Evolutionary conservation across 2,888 invertebrate species (phyloP).

Genomic region (Drosophila planitibia): DNA sequence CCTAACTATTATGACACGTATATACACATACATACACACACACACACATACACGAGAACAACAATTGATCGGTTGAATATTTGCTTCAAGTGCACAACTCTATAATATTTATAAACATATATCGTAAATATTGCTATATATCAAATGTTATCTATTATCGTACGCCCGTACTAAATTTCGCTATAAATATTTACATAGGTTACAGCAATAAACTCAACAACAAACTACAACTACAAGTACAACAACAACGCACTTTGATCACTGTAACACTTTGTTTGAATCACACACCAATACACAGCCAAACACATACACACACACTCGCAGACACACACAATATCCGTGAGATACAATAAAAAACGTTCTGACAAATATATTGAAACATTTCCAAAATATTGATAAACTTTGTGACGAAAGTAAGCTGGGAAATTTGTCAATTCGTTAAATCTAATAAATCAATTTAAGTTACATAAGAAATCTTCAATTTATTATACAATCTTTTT

Average conservation of each 20-base stretch:
- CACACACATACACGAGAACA: slow-evolving; percentile 25
- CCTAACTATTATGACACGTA: slow-evolving; percentile 56
- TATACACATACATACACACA: slow-evolving; percentile 44
- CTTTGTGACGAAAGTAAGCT: slow-evolving; percentile 10
- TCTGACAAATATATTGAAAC: not conserved
- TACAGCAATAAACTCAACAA: slow-evolving; percentile 58
- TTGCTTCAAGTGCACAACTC: slow-evolving; percentile 72
- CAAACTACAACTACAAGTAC: slow-evolving; percentile 40
- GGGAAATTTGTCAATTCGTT: not conserved
- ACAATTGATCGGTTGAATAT: slow-evolving; percentile 66
- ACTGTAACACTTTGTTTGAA: slow-evolving; percentile 72
- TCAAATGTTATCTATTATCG: slow-evolving; percentile 46
- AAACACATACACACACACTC: slow-evolving; percentile 11
- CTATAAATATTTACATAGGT: slow-evolving; percentile 60
- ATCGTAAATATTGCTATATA: slow-evolving; percentile 50
- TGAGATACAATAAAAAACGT: slow-evolving; percentile 31
- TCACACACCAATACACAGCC: slow-evolving; percentile 60
- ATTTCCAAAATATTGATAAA: not conserved
- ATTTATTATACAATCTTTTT: not conserved
- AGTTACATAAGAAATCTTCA: not conserved
- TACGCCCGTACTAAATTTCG: slow-evolving; percentile 59
- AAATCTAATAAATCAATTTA: not conserved
- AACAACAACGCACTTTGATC: slow-evolving; percentile 73
- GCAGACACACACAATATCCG: slow-evolving; percentile 1
- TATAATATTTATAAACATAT: slow-evolving; percentile 28